Percentiles rank a stretch among this genome's conserved stretches.
phyloP scores from a whole-genome alignment of 2,797 vertebrate genomes.

The Stomatorhinus walkeri region DNA sequence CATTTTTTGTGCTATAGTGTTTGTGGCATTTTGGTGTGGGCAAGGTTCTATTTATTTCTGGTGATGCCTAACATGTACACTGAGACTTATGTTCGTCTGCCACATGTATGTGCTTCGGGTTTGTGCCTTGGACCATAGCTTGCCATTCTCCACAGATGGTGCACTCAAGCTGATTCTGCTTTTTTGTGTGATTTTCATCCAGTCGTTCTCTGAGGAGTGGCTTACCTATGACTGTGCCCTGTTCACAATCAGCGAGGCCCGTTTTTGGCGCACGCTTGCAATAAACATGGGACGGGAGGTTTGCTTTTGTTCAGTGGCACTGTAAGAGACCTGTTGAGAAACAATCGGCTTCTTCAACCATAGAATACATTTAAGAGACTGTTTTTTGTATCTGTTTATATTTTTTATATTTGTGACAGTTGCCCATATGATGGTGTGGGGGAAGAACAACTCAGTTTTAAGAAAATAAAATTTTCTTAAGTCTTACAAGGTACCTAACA shows the following conservation, averaged over 20 bases:
- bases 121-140: neutral
- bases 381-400: neutral
- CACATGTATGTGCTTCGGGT: neutral
- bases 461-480: neutral
- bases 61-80: neutral
- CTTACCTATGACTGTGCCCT: neutral
- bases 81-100: neutral
- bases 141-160: neutral
- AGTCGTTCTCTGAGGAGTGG: neutral
- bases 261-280: neutral
- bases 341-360: neutral
- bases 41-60: neutral
- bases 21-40: neutral
- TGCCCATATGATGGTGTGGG: neutral
- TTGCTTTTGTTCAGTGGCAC: neutral
- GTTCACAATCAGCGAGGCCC: neutral
- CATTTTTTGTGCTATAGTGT: neutral
- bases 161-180: neutral
- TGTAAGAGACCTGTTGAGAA: neutral
- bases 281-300: neutral
- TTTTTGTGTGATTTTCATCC: neutral
- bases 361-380: neutral
- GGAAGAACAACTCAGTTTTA: neutral
- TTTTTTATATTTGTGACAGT: slow-evolving; percentile 11
- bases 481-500: neutral